These are phyloP conservation scores for Drosophila quinaria DNA, from an alignment of 2,888 invertebrate species.

Conservation along the genomic window DNA sequence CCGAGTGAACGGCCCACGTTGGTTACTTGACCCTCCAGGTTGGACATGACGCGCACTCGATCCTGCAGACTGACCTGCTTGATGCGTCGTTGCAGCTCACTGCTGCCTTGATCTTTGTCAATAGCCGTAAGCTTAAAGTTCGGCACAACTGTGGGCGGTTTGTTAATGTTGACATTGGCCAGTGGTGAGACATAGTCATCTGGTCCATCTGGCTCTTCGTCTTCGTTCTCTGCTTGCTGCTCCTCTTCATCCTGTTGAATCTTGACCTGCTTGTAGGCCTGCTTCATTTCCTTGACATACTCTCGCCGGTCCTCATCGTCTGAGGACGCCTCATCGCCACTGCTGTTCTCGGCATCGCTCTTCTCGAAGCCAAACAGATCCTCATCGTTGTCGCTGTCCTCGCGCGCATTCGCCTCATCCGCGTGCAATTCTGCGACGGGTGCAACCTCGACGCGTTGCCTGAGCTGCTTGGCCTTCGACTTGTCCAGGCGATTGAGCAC, in stretches of 20 bases:
- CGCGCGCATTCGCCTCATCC: conserved; percentile 81
- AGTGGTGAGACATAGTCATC: conserved; percentile 36
- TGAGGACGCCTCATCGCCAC: conserved; percentile 86
- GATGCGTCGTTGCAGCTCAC: conserved; percentile 58
- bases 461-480: conserved; percentile 88
- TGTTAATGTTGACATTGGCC: conserved; percentile 29
- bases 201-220: conserved; percentile 60
- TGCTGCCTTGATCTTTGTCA: conserved; percentile 86
- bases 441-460: conserved; percentile 87
- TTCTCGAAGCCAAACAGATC: conserved; percentile 84
- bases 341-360: conserved; percentile 85
- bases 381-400: conserved; percentile 85
- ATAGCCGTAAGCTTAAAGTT: conserved; percentile 88
- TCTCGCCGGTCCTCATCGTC: conserved; percentile 93
- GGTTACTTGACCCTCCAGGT: conserved; percentile 83
- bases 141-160: conserved; percentile 38
- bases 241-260: conserved; percentile 80
- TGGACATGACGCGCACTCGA: conserved; percentile 88
- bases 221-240: conserved; percentile 76
- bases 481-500: conserved; percentile 94
- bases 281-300: conserved; percentile 93
- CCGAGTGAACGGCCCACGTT: conserved; percentile 88
- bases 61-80: conserved; percentile 88
- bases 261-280: conserved; percentile 87
- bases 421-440: conserved; percentile 86